Conservation (phyloP, 2,888 invertebrate genomes). For the Meiosimyza decipiens region DNA sequence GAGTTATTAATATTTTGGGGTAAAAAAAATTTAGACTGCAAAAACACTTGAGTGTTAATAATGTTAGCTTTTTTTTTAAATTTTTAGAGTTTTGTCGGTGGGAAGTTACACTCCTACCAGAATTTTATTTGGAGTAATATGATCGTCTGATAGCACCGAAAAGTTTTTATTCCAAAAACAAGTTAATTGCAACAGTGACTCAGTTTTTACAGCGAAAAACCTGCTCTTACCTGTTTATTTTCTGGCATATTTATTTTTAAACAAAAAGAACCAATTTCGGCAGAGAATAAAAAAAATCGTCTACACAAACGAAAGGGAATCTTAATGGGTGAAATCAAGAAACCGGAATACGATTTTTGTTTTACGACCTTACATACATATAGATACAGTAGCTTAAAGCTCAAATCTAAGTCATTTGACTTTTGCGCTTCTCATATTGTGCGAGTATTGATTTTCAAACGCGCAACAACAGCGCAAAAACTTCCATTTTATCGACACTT, state of each 20-base stretch:
- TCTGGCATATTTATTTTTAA: background rate
- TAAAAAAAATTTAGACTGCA: too few species aligned
- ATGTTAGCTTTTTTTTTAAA: too few species aligned
- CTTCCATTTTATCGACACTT: background rate
- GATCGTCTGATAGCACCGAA: too few species aligned
- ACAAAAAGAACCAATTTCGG: background rate
- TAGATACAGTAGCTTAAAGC: slow-evolving; percentile 1
- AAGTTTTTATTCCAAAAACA: too few species aligned
- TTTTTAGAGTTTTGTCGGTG: too few species aligned
- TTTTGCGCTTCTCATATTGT: background rate
- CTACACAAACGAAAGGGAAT: background rate
- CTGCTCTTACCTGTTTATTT: slow-evolving; percentile 1
- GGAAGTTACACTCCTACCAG: background rate
- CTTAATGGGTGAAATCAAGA: background rate
- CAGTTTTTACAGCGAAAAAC: background rate
- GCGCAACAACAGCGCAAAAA: too few species aligned
- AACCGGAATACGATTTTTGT: background rate
- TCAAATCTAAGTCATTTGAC: background rate
- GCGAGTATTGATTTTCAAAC: background rate
- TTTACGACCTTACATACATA: background rate
- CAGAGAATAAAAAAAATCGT: background rate
- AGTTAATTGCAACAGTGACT: background rate
- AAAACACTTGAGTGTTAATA: too few species aligned
- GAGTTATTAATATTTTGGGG: too few species aligned
- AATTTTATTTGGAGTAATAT: too few species aligned